Evolutionary conservation across 1,140 invertebrate genomes (phyloP), one percentile per base, ranked within the genome.

Genomic region (Charaxes varanes): DNA sequence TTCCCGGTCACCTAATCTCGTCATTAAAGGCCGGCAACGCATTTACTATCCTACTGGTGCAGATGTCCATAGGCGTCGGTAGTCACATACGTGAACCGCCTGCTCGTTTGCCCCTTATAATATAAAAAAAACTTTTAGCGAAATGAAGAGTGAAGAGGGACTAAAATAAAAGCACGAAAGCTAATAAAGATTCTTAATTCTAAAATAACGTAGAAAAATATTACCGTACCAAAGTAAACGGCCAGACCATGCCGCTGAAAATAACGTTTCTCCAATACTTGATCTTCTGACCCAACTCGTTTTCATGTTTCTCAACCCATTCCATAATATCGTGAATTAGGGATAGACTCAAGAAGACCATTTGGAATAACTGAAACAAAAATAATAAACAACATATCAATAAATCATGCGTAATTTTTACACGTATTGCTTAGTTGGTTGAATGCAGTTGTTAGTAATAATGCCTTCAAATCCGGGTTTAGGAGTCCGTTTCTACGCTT

Each of bases 211-310:
- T 22, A 18, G 18, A 13, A 14, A 23, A 4, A 15, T 34, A 61
- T n/a, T n/a, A n/a, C n/a, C 65, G 71, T 37, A 85, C 82, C 52
- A 71, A 40, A 3, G 84, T 81, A n/a, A 62, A 76, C 1, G 86
- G 86, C 12, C 86, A 62, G 4, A 86, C 77, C 5, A 84, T 41
- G 0, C 68, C 65, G 6, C 48, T 70, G 65, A 81, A 86, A 1
- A 86, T 27, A 10, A 85, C 62, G 22, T 86, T 77, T 15, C 78
- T 68, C 55, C 56, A 70, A 22, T 59, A 77, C 1, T 46, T 55
- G 6, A 84, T 35, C 24, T 60, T 73, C 21, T 10, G 22, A 2
- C 45, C 72, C 0, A 74, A 0, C 0, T 30, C 18, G 0, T 38
- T 36, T 7, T 61, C 54, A 1, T 62, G 49, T 23, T 61, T 60